Percentiles rank a stretch among this genome's conserved stretches.
Evolutionary conservation across 2,113 vertebrate genomes (phyloP).

Genomic region (Chelonoidis abingdonii): DNA sequence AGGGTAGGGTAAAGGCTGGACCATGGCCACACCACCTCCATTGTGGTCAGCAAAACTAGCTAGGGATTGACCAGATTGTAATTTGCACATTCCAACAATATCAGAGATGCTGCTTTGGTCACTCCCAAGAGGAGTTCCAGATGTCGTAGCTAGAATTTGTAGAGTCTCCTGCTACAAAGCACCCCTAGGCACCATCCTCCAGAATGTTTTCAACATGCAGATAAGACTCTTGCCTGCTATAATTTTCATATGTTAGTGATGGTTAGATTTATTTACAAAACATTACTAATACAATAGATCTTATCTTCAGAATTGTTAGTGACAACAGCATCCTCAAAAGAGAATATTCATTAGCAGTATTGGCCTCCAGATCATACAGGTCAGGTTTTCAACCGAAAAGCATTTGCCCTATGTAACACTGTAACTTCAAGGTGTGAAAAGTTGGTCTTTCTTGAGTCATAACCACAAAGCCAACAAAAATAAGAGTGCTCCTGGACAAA

Average conservation of each 20-base stretch:
- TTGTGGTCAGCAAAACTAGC: neutral
- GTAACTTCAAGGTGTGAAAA: neutral
- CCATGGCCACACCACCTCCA: neutral
- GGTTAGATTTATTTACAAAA: neutral
- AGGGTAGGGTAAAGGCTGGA: neutral
- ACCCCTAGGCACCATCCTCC: neutral
- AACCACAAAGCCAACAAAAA: neutral
- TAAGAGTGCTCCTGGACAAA: neutral
- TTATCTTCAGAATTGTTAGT: neutral
- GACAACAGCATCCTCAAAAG: neutral
- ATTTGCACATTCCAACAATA: neutral
- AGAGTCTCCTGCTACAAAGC: neutral
- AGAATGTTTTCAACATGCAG: neutral
- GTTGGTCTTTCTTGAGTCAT: neutral
- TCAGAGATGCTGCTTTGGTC: neutral
- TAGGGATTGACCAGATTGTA: neutral
- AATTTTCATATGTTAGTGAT: neutral
- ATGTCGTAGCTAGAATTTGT: neutral
- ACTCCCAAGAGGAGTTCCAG: too few relatives aligned
- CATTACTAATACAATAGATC: neutral
- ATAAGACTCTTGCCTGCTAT: neutral
- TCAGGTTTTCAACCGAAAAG: neutral
- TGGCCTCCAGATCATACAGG: rapidly evolving
- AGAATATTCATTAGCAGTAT: neutral
- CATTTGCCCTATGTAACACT: neutral